These are phyloP conservation scores for Erythrocercus mccallii DNA, from an alignment of 2,113 vertebrate species.

Conservation along the genomic window DNA sequence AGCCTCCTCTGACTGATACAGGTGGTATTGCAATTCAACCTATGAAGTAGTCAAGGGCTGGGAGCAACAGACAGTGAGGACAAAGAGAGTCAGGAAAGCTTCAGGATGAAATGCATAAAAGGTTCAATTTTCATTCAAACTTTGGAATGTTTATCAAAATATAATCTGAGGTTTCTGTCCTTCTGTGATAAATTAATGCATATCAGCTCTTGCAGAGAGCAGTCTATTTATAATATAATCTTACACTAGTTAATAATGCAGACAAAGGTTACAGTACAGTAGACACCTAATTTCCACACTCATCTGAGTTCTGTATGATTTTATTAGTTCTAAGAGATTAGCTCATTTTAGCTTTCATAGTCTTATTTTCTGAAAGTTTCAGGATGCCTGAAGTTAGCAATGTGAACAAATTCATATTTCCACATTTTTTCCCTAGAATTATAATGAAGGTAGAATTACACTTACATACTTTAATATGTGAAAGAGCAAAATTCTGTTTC, in stretches of 20 bases:
- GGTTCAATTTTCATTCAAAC: not conserved
- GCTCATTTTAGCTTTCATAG: not conserved
- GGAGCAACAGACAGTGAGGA: not conserved
- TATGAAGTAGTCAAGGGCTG: not conserved
- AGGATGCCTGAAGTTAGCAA: not conserved
- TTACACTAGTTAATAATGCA: slow-evolving; percentile 40
- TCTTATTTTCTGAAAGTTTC: not conserved
- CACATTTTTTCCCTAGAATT: not conserved
- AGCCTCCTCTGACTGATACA: not conserved
- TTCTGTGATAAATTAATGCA: not conserved
- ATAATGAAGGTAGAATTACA: not conserved
- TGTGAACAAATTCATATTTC: not conserved
- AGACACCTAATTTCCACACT: slow-evolving; percentile 29
- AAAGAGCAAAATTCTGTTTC: not conserved
- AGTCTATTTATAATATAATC: slow-evolving; percentile 29
- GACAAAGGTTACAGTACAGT: slow-evolving; percentile 7
- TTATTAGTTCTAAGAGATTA: not conserved
- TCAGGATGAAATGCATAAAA: not conserved
- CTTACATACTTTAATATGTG: not conserved
- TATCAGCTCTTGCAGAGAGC: not conserved
- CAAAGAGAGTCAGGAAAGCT: not conserved
- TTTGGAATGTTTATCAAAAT: slow-evolving; percentile 28
- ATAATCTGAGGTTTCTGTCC: not conserved
- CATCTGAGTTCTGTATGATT: not conserved
- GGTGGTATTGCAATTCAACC: not conserved